These are phyloP conservation scores for Pelecanoides urinatrix DNA, from an alignment of 2,113 vertebrate genomes.

Conservation along the genomic window DNA sequence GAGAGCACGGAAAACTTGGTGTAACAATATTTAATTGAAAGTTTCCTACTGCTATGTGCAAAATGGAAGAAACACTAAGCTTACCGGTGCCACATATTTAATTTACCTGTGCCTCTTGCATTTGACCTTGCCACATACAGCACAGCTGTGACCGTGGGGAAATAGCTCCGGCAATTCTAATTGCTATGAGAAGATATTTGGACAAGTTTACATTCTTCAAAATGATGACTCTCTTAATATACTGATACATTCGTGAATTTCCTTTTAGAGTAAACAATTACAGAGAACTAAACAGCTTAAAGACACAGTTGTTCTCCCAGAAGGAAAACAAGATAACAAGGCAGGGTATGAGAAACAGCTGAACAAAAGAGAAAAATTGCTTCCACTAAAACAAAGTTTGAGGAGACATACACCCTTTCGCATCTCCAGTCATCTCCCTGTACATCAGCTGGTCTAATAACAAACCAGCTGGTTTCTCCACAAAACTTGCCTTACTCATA, in stretches of 20 bases:
- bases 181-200: constrained; percentile 58
- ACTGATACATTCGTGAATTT: fast-evolving
- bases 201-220: background rate
- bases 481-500: background rate
- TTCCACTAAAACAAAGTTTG: background rate
- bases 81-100: background rate
- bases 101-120: constrained; percentile 92
- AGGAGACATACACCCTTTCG: background rate
- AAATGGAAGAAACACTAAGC: background rate
- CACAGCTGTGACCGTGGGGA: constrained; percentile 89
- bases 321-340: background rate
- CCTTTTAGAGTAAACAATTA: background rate
- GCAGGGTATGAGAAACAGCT: background rate
- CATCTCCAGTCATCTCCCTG: fast-evolving
- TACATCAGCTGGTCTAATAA: background rate
- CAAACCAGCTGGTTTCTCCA: background rate
- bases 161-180: constrained; percentile 85
- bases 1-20: background rate
- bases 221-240: background rate
- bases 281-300: background rate
- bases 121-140: constrained; percentile 92
- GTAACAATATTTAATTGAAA: background rate
- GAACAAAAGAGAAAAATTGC: fast-evolving
- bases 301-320: background rate
- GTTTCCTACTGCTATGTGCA: background rate